Conservation (phyloP, 2,888 invertebrate genomes). For the Trissolcus brochymenae region DNA sequence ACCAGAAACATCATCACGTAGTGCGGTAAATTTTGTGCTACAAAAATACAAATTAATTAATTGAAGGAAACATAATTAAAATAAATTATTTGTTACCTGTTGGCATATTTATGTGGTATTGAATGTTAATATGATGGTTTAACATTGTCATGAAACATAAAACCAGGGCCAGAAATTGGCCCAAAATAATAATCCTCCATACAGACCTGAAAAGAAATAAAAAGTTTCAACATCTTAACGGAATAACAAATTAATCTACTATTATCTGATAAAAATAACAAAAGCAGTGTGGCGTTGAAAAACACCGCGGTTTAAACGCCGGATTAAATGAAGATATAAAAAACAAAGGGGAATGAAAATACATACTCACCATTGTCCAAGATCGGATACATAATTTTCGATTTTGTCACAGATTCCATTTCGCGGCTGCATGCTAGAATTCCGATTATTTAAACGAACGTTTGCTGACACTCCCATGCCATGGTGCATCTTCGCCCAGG, state of each 20-base stretch:
- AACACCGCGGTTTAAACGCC: neutral
- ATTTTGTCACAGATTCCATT: slow-evolving; percentile 82
- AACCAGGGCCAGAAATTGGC: slow-evolving; percentile 86
- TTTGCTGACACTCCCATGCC: slow-evolving; percentile 73
- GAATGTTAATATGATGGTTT: slow-evolving; percentile 83
- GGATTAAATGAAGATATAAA: slow-evolving; percentile 14
- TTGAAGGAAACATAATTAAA: neutral
- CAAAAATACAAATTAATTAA: neutral
- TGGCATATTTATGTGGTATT: slow-evolving; percentile 84
- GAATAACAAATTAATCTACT: neutral
- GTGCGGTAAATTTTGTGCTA: slow-evolving; percentile 87
- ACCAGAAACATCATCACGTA: slow-evolving; percentile 86
- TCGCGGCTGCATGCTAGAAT: slow-evolving; percentile 69
- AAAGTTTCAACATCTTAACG: neutral
- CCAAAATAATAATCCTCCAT: slow-evolving; percentile 85
- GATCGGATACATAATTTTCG: slow-evolving; percentile 82
- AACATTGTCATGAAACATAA: slow-evolving; percentile 87
- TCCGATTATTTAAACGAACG: slow-evolving; percentile 70
- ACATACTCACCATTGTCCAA: slow-evolving; percentile 82
- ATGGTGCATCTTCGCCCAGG: slow-evolving; percentile 73
- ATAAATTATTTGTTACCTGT: slow-evolving; percentile 77
- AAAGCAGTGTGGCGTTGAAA: neutral
- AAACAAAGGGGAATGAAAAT: slow-evolving; percentile 1
- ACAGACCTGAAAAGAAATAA: slow-evolving; percentile 79
- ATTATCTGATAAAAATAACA: neutral